Base-by-base conservation (phyloP, 2,113 vertebrate species). In the Rana temporaria region DNA sequence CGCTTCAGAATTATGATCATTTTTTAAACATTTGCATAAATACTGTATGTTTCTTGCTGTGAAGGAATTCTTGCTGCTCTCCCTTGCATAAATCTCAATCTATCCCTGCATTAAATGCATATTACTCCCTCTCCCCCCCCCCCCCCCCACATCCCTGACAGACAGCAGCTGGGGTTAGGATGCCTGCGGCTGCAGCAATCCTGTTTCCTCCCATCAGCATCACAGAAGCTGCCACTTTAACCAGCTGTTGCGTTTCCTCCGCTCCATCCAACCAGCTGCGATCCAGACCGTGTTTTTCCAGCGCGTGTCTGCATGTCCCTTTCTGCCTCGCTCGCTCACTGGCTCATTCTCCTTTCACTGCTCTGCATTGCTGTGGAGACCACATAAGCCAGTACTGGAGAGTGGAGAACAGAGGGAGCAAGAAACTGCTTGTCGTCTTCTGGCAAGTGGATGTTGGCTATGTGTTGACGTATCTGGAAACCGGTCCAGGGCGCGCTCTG, bases 141-240 rank as follows among this genome's bases (percentile, higher is more conserved):
- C 42, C 11, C 42, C 71, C 55, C 62, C 81, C 56, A 63, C 81
- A 59, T 83, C 71, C 57, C 63, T 83, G 81, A 60, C 81, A 83
- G 72, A 60, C 81, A 76, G 81, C 81, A 83, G 81, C 81, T 83
- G 81, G 71, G 71, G 71, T 83, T 76, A 76, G 81, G 57, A 59
- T 83, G 81, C 81, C 81, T 83, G 72, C 52, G 81, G 81, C 72
- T 68, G 72, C 63, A 83, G 81, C 71, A 83, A 76, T 83, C 63
- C 72, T 83, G 81, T 68, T 75, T 83, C 72, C 81, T 83, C 71
- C 72, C 71, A 76, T 83, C 81, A 83, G 80, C 80, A 82, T 82
- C 80, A 75, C 71, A 83, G 71, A 83, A 83, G 81, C 81, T 76
- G 81, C 72, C 81, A 83, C 81, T 83, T 76, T 67, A 83, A 83